Evolutionary conservation across 2,797 vertebrate genomes (phyloP).

Genomic region (Limnodromus scolopaceus): DNA sequence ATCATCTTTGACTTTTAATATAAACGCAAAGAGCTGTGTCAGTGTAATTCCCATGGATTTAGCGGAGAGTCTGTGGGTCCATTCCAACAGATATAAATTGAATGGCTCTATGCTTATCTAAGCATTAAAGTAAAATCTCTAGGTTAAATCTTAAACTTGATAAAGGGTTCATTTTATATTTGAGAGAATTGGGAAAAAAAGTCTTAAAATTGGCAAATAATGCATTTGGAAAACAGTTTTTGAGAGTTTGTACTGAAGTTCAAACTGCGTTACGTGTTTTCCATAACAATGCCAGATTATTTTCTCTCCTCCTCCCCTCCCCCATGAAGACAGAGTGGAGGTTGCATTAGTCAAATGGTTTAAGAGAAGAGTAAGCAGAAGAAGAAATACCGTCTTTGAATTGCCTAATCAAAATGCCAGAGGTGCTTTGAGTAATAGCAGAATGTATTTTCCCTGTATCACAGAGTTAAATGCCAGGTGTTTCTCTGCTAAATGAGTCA

Average conservation of each 20-base stretch:
- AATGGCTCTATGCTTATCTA: neutral
- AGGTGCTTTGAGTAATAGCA: neutral
- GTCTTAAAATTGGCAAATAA: neutral
- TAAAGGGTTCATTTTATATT: neutral
- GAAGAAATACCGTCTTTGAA: neutral
- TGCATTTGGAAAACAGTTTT: neutral
- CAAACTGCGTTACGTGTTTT: neutral
- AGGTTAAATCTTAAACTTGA: neutral
- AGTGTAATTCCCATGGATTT: neutral
- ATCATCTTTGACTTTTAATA: neutral
- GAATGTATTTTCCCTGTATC: neutral
- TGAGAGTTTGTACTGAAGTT: neutral
- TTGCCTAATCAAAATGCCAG: conserved; percentile 2
- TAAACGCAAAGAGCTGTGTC: accelerated
- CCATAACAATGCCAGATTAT: neutral
- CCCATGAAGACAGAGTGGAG: neutral
- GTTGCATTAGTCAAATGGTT: neutral
- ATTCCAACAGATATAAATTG: neutral
- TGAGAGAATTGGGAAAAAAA: neutral
- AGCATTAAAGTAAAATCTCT: neutral
- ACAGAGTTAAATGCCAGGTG: neutral
- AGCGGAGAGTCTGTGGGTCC: neutral
- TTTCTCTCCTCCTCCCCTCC: neutral
- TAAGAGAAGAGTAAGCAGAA: neutral
- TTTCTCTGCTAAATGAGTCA: neutral